These are phyloP conservation scores for Synanthedon tipuliformis DNA, from an alignment of 2,888 invertebrate species.

Conservation along the genomic window DNA sequence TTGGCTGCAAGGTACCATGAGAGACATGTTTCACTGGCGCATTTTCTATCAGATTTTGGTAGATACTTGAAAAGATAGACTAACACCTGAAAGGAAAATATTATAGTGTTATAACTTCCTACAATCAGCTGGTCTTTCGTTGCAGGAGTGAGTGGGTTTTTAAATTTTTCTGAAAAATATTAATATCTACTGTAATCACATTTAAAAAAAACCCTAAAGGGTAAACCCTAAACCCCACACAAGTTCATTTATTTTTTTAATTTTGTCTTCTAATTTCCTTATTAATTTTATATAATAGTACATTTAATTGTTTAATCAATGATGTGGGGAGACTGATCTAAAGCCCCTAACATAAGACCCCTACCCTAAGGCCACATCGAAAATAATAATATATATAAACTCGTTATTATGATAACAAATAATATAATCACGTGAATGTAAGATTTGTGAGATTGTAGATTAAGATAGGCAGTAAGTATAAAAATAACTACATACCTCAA, in stretches of 20 bases:
- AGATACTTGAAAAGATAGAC: constrained; percentile 74
- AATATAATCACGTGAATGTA: constrained; percentile 47
- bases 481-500: constrained; percentile 33
- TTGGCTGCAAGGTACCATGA: constrained; percentile 77
- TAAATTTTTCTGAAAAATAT: no score
- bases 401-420: not conserved
- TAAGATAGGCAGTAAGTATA: constrained; percentile 21
- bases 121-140: no score
- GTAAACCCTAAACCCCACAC: no score
- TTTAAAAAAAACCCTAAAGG: no score
- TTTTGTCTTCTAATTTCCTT: no score
- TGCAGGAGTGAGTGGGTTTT: no score
- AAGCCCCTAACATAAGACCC: no score
- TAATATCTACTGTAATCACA: not conserved
- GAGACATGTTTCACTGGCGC: constrained; percentile 74
- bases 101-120: not conserved
- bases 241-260: no score
- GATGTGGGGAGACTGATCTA: no score
- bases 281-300: no score
- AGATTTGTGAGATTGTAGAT: constrained; percentile 28
- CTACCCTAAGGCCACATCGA: not conserved
- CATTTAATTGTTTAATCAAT: no score
- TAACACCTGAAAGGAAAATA: constrained; percentile 64
- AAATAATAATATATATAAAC: not conserved
- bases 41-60: constrained; percentile 73